These are phyloP conservation scores for Eugnorisma glareosa DNA, from an alignment of 2,888 invertebrate genomes.

Conservation along the genomic window DNA sequence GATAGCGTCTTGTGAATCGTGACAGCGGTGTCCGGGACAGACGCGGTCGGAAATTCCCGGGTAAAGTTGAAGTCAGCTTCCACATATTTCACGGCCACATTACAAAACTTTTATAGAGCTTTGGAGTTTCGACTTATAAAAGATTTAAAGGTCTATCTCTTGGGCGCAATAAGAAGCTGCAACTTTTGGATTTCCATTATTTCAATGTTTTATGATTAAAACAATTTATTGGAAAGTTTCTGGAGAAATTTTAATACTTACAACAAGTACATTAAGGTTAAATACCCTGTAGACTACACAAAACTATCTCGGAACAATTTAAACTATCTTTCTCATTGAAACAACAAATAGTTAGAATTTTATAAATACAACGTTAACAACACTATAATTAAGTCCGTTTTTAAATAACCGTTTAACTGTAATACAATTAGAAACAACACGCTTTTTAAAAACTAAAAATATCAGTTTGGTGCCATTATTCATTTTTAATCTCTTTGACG, in stretches of 20 bases:
- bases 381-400: conserved; percentile 3
- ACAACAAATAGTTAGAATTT: neutral
- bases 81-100: conserved; percentile 75
- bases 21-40: conserved; percentile 65
- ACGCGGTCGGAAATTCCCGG: conserved; percentile 64
- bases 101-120: conserved; percentile 74
- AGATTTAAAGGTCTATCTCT: conserved; percentile 62
- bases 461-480: neutral
- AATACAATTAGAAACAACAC: neutral
- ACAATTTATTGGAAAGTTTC: conserved; percentile 10
- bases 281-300: neutral
- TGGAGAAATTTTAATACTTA: neutral
- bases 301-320: neutral
- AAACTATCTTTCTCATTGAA: neutral
- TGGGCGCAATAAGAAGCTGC: conserved; percentile 43
- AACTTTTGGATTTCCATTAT: conserved; percentile 38
- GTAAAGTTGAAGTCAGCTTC: conserved; percentile 64
- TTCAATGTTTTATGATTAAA: conserved; percentile 41
- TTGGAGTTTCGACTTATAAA: conserved; percentile 63
- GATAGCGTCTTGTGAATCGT: conserved; percentile 65
- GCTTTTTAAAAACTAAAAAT: neutral
- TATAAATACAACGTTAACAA: neutral
- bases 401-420: neutral
- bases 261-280: neutral
- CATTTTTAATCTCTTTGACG: neutral